Evolutionary conservation across 1,140 invertebrate species (phyloP).

Genomic region (Drosophila ironensis): DNA sequence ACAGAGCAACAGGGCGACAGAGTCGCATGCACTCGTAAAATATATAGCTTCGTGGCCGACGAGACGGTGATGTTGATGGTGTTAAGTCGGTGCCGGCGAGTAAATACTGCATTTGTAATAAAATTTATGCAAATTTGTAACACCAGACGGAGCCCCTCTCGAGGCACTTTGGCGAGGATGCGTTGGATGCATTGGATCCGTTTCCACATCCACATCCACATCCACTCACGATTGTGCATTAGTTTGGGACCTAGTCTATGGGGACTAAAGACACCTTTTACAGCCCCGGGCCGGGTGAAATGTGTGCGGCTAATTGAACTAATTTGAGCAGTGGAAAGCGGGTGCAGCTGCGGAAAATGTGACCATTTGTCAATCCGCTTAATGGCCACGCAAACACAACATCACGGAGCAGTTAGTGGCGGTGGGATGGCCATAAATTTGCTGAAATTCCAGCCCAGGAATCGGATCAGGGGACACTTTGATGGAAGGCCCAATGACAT

Average conservation of each 20-base stretch:
- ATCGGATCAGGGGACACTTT: constrained; percentile 23
- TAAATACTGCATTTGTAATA: constrained; percentile 48
- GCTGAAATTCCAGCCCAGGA: constrained; percentile 2
- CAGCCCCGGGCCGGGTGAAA: constrained; percentile 11
- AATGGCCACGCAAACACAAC: constrained; percentile 15
- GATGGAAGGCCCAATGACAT: constrained; percentile 17
- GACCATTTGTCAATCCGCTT: constrained; percentile 42
- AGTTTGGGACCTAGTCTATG: neutral
- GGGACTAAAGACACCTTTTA: constrained; percentile 17
- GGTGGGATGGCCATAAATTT: constrained; percentile 20
- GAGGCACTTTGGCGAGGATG: neutral
- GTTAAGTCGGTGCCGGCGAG: constrained; percentile 32
- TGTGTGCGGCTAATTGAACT: constrained; percentile 47
- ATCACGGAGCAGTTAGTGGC: neutral
- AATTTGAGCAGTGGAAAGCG: constrained; percentile 41
- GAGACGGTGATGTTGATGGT: constrained; percentile 8
- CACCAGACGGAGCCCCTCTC: constrained; percentile 12
- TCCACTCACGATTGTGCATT: no score
- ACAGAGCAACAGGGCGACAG: no score
- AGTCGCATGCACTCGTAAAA: constrained; percentile 17
- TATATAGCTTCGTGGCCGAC: constrained; percentile 30
- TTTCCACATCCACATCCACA: no score
- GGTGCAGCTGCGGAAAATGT: constrained; percentile 41
- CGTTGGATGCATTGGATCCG: neutral
- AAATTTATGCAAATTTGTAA: constrained; percentile 53